Conservation (phyloP, 2,113 vertebrate genomes). For the Daubentonia madagascariensis region DNA sequence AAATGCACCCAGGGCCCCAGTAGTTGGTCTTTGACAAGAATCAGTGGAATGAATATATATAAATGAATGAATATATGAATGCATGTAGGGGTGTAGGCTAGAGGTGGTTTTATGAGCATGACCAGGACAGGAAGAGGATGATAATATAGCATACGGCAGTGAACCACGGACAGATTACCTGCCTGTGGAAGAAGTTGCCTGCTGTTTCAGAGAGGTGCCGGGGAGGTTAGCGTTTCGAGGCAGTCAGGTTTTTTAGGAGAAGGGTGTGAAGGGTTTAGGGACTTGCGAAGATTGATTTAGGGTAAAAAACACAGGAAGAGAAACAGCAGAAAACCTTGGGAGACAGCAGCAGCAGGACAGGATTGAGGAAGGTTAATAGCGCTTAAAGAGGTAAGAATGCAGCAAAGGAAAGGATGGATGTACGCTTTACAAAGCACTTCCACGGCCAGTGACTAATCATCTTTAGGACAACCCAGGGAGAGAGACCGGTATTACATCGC, state of each 20-base stretch:
- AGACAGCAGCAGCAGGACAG: background rate
- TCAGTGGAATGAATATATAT: background rate
- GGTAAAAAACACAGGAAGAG: background rate
- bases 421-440: background rate
- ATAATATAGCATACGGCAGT: background rate
- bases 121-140: background rate
- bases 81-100: background rate
- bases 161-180: background rate
- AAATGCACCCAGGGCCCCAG: background rate
- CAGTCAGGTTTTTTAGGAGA: background rate
- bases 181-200: background rate
- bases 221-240: background rate
- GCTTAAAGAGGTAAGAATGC: background rate
- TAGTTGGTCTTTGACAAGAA: background rate
- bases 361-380: background rate
- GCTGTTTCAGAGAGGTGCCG: background rate
- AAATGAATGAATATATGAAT: background rate
- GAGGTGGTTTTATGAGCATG: background rate
- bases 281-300: background rate
- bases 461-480: background rate
- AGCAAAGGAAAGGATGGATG: background rate
- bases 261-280: background rate
- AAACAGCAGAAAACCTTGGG: background rate
- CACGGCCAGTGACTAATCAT: background rate
- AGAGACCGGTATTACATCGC: background rate